phyloP scores from a whole-genome alignment of 2,888 invertebrate genomes.

The Eupithecia exiguata region DNA sequence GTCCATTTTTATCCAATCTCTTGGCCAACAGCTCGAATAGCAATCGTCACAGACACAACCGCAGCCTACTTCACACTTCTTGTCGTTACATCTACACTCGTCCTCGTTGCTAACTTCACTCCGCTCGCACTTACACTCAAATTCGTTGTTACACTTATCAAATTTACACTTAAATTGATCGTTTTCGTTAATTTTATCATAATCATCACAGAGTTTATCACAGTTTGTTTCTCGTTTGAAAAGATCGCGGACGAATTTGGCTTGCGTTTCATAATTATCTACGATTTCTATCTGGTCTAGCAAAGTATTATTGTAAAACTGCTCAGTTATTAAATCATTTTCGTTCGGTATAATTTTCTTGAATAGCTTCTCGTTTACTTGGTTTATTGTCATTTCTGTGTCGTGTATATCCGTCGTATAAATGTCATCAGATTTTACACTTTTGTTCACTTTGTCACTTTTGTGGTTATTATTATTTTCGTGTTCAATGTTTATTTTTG shows the following conservation, averaged over 20 bases:
- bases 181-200: not conserved
- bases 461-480: conserved; percentile 26
- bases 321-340: conserved; percentile 66
- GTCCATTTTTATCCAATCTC: conserved; percentile 93
- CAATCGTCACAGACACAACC: conserved; percentile 76
- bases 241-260: conserved; percentile 70
- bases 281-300: conserved; percentile 58
- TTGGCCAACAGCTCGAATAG: conserved; percentile 91
- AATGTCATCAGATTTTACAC: conserved; percentile 22
- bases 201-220: conserved; percentile 31
- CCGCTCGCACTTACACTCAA: conserved; percentile 33
- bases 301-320: conserved; percentile 69
- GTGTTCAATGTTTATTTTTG: conserved; percentile 23
- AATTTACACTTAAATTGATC: conserved; percentile 14
- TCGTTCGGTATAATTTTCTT: conserved; percentile 63
- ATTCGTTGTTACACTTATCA: conserved; percentile 20
- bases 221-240: conserved; percentile 54
- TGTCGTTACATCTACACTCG: conserved; percentile 54
- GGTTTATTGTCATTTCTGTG: conserved; percentile 47
- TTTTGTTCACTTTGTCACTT: too few relatives aligned
- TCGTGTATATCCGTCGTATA: conserved; percentile 43
- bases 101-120: conserved; percentile 35
- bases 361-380: conserved; percentile 56
- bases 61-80: conserved; percentile 65
- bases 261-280: conserved; percentile 70